phyloP scores from a whole-genome alignment of 2,888 invertebrate genomes.

The Dolomedes plantarius region DNA sequence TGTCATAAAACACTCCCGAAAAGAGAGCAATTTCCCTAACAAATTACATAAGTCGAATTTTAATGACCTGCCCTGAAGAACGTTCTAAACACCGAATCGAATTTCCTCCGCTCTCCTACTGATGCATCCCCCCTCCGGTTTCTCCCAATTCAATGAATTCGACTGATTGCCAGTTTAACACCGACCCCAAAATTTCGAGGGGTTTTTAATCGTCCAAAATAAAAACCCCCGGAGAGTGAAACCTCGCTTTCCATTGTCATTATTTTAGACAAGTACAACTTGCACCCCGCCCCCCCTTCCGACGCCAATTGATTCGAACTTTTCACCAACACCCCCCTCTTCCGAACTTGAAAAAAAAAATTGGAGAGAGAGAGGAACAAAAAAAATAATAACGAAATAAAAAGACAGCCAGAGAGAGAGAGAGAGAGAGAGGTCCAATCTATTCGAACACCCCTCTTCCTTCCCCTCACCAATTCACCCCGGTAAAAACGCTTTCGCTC shows the following conservation, averaged over 20 bases:
- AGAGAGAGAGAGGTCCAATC: constrained; percentile 39
- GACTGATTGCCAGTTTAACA: constrained; percentile 9
- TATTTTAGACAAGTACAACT: constrained; percentile 33
- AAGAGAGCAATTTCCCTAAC: background rate
- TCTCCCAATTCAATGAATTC: background rate
- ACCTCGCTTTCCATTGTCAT: constrained; percentile 38
- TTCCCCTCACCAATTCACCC: constrained; percentile 59
- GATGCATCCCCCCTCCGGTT: background rate
- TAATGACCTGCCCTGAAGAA: no score
- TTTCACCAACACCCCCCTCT: constrained; percentile 41
- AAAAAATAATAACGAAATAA: constrained; percentile 37
- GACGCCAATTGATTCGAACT: constrained; percentile 59
- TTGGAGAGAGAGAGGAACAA: constrained; percentile 13
- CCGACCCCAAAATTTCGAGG: constrained; percentile 8
- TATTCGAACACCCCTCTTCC: constrained; percentile 53
- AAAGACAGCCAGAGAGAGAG: background rate
- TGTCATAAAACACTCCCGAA: no score
- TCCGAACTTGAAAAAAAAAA: constrained; percentile 18
- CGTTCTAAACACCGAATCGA: no score
- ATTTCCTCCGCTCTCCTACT: background rate
- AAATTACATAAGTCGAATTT: background rate
- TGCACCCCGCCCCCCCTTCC: constrained; percentile 1
- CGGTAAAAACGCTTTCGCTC: constrained; percentile 63
- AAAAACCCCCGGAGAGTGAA: constrained; percentile 22
- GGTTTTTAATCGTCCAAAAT: constrained; percentile 24